Percentiles rank a stretch among this genome's conserved stretches.
These are phyloP conservation scores for Nasonia oneida DNA, from an alignment of 2,888 invertebrate species.

Conservation along the genomic window DNA sequence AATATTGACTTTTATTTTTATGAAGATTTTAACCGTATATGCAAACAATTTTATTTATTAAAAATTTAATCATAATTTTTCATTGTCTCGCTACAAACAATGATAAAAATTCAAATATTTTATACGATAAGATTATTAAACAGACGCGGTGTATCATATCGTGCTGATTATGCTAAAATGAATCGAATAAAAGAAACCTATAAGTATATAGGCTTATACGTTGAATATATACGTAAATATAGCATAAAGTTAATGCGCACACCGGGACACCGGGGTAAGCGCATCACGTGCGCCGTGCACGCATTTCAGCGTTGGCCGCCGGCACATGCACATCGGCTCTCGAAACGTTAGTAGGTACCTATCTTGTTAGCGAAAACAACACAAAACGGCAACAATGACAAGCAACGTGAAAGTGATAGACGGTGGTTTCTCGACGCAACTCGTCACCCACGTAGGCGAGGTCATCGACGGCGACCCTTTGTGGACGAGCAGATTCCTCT, in stretches of 20 bases:
- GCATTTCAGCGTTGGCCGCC: background rate
- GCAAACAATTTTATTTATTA: too few relatives aligned
- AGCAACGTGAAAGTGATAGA: conserved; percentile 79
- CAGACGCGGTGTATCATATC: background rate
- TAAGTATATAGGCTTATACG: background rate
- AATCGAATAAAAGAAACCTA: too few relatives aligned
- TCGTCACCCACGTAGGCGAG: conserved; percentile 87
- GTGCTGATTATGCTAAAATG: background rate
- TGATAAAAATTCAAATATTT: too few relatives aligned
- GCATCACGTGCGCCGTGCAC: background rate
- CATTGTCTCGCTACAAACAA: too few relatives aligned
- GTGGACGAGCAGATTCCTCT: conserved; percentile 92
- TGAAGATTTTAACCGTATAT: too few relatives aligned
- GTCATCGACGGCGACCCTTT: conserved; percentile 92
- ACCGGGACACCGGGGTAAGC: background rate
- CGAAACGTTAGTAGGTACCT: background rate
- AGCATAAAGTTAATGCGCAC: background rate
- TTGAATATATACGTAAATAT: background rate
- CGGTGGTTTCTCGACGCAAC: conserved; percentile 91
- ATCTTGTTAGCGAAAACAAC: background rate
- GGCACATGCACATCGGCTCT: background rate
- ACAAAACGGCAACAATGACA: background rate
- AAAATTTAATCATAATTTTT: too few relatives aligned
- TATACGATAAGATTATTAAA: too few relatives aligned
- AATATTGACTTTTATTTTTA: too few relatives aligned